phyloP scores from a whole-genome alignment of 2,888 invertebrate genomes.

The Physocephala rufipes region DNA sequence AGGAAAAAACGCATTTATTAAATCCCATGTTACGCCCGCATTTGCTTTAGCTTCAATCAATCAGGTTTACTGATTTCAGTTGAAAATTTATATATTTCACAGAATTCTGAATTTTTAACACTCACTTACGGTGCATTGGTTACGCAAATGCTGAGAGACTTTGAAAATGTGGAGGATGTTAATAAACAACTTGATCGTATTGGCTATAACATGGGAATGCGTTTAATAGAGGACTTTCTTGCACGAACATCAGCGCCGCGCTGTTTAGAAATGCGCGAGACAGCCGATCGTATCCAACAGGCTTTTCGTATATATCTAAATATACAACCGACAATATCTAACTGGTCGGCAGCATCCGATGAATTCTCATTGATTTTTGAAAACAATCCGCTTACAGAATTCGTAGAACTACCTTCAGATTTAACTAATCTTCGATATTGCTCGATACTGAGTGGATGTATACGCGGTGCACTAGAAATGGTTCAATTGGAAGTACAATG shows the following conservation, averaged over 20 bases:
- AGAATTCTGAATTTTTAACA: conserved; percentile 97
- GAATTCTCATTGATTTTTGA: conserved; percentile 97
- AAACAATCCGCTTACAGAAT: conserved; percentile 94
- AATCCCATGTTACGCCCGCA: background rate
- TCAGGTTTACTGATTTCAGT: background rate
- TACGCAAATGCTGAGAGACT: conserved; percentile 95
- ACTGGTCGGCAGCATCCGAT: conserved; percentile 94
- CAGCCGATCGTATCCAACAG: conserved; percentile 93
- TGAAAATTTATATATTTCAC: conserved; percentile 42
- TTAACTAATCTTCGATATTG: conserved; percentile 88
- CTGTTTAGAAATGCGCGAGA: conserved; percentile 95
- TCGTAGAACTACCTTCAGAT: conserved; percentile 93
- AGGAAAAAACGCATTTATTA: background rate
- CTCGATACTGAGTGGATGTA: conserved; percentile 88
- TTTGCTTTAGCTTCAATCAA: background rate
- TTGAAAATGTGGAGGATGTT: conserved; percentile 96
- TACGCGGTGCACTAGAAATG: conserved; percentile 97
- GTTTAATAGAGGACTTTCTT: conserved; percentile 96
- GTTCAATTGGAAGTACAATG: conserved; percentile 95
- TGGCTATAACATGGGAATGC: conserved; percentile 98
- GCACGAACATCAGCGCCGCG: conserved; percentile 89
- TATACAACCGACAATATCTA: conserved; percentile 90
- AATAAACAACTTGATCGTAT: conserved; percentile 95
- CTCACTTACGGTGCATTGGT: conserved; percentile 98
- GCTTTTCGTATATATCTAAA: conserved; percentile 84